Percentiles rank a stretch among this genome's conserved stretches.
These are phyloP conservation scores for Heliconius melpomene DNA, from an alignment of 1,140 invertebrate species.

Conservation along the genomic window DNA sequence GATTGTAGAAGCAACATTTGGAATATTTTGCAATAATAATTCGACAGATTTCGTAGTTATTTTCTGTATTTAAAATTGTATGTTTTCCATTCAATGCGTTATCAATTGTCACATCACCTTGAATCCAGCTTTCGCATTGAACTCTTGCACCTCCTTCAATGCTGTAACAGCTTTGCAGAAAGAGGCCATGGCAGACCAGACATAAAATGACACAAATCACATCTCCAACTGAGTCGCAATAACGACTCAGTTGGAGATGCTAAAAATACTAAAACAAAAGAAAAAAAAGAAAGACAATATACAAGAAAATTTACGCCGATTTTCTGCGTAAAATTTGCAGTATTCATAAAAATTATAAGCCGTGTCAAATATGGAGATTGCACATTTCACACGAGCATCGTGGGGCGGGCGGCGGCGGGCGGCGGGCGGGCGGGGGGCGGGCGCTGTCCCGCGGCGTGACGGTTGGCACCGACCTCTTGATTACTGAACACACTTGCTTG, in stretches of 20 bases:
- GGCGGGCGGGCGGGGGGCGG: neutral
- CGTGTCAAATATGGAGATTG: neutral
- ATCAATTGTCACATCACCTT: too few species aligned
- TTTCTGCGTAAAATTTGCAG: neutral
- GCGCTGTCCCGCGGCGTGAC: slow-evolving; percentile 13
- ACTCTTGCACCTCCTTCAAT: too few species aligned
- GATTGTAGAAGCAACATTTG: too few species aligned
- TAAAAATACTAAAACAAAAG: neutral
- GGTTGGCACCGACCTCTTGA: slow-evolving; percentile 17
- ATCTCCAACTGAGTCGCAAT: neutral
- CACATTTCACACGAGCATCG: slow-evolving; percentile 8
- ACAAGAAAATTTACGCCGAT: neutral
- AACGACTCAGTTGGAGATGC: too few species aligned
- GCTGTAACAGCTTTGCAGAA: too few species aligned
- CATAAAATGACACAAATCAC: neutral
- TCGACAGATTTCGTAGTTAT: too few species aligned
- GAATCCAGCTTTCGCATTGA: too few species aligned
- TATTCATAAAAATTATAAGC: slow-evolving; percentile 11
- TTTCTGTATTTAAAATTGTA: too few species aligned
- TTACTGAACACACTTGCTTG: slow-evolving; percentile 12
- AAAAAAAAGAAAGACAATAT: neutral
- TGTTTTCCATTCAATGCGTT: too few species aligned
- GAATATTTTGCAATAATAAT: too few species aligned
- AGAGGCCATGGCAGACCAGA: too few species aligned
- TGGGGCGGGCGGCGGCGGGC: too few species aligned